Conservation (phyloP, 2,888 invertebrate species). For the Papilio gigon region DNA sequence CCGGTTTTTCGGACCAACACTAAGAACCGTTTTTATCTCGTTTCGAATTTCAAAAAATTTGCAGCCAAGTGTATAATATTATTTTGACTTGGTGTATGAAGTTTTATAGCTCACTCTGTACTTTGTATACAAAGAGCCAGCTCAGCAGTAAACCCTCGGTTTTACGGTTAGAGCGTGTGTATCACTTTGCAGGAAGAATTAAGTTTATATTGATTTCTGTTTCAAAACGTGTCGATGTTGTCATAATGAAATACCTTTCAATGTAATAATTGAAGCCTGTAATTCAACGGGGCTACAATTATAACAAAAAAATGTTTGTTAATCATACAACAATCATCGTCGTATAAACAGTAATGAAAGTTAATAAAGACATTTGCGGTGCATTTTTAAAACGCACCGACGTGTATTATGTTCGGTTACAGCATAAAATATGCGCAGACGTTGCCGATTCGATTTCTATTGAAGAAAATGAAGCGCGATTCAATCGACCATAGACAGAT, state of each 20-base stretch:
- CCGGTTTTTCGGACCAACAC: conserved; percentile 29
- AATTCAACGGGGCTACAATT: neutral
- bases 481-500: conserved; percentile 38
- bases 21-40: conserved; percentile 30
- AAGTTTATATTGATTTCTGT: too few relatives aligned
- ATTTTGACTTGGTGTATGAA: neutral
- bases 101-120: neutral
- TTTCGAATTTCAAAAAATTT: conserved; percentile 32
- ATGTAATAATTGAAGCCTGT: neutral
- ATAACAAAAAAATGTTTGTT: neutral
- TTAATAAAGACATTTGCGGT: conserved; percentile 9
- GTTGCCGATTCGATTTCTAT: conserved; percentile 40
- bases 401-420: conserved; percentile 21
- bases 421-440: conserved; percentile 32
- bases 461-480: conserved; percentile 43
- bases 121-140: neutral
- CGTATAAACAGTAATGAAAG: conserved; percentile 23
- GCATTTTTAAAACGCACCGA: conserved; percentile 25
- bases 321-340: neutral
- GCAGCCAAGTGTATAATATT: neutral
- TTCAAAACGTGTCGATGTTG: neutral
- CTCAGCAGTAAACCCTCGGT: neutral
- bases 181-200: neutral
- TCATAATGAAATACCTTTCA: neutral
- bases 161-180: neutral